A percentile compares a stretch with the other conserved stretches of the same genome.
These are phyloP conservation scores for Sakesphorus luctuosus DNA, from an alignment of 2,113 vertebrate species.

Conservation along the genomic window DNA sequence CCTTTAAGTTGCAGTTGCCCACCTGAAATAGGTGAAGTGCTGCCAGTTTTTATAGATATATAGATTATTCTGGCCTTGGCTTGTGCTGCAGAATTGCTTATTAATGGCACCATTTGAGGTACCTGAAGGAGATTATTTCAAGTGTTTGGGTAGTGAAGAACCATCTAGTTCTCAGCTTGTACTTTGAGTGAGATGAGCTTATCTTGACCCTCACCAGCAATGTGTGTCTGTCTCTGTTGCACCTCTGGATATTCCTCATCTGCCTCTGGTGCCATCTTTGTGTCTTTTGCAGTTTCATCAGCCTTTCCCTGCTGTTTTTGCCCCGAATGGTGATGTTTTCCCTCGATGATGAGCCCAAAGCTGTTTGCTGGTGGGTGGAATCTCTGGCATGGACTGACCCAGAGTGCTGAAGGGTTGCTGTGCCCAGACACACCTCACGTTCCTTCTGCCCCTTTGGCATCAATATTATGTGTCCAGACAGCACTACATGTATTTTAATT, in stretches of 20 bases:
- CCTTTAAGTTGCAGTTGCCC: background rate
- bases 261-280: background rate
- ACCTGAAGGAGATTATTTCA: background rate
- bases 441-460: background rate
- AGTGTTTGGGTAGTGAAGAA: background rate
- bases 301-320: background rate
- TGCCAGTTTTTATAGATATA: background rate
- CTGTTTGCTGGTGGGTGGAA: background rate
- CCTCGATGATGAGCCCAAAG: background rate
- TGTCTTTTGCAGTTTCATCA: background rate
- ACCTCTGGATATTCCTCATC: background rate
- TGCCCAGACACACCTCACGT: background rate
- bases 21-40: background rate
- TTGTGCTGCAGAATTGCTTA: background rate
- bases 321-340: background rate
- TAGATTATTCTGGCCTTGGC: background rate
- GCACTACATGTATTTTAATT: background rate
- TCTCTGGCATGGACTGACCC: background rate
- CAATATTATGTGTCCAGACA: background rate
- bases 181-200: background rate
- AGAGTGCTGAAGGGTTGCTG: background rate
- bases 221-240: background rate
- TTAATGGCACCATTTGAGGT: background rate
- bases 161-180: background rate
- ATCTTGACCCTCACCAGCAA: background rate